Conservation (phyloP, 2,113 vertebrate genomes). For the Chionomys nivalis region DNA sequence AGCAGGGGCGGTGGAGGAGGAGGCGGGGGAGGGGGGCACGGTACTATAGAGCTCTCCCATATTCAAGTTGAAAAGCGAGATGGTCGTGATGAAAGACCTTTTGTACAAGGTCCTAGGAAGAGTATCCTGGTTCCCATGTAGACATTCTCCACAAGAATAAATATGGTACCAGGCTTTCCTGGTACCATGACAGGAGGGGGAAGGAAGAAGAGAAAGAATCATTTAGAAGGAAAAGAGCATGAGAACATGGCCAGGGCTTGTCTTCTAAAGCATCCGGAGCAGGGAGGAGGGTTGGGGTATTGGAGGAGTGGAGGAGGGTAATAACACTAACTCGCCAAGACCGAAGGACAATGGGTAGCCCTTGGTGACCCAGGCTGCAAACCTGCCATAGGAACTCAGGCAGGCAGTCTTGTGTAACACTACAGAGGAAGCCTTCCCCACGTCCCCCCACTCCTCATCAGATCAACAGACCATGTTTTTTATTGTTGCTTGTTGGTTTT, state of each 20-base stretch:
- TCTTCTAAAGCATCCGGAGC: not conserved
- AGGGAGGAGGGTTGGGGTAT: not conserved
- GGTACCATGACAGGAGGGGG: accelerated
- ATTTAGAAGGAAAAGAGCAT: not conserved
- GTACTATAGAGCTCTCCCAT: accelerated
- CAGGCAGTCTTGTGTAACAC: not conserved
- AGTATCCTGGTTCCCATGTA: not conserved
- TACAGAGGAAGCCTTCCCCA: not conserved
- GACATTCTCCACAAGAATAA: not conserved
- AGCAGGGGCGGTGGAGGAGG: not conserved
- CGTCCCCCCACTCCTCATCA: not conserved
- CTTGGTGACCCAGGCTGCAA: not conserved
- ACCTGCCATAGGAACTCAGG: not conserved
- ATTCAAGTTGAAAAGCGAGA: not conserved
- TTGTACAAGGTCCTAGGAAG: not conserved
- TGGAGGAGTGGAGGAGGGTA: too few relatives aligned
- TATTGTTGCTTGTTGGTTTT: not conserved
- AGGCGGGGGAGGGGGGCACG: too few relatives aligned
- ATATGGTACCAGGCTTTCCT: not conserved
- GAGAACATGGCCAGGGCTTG: not conserved
- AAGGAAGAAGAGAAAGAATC: not conserved
- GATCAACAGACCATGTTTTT: constrained; percentile 38
- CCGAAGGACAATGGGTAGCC: not conserved
- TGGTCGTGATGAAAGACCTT: not conserved
- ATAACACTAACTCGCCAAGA: not conserved